These are phyloP conservation scores for Choloepus hoffmanni DNA, from an alignment of 2,113 vertebrate species.

Conservation along the genomic window DNA sequence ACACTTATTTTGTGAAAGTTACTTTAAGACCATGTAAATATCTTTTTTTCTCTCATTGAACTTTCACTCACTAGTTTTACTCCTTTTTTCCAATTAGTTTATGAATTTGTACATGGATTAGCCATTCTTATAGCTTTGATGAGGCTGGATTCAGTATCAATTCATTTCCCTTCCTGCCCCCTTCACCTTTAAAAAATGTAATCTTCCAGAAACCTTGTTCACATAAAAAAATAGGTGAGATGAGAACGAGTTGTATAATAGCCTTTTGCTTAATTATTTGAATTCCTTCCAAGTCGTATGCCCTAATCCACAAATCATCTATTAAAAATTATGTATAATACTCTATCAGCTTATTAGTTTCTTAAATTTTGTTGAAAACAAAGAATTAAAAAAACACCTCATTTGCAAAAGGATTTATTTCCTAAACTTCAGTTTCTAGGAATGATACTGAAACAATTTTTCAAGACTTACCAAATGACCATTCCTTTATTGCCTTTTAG, in stretches of 20 bases:
- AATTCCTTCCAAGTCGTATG: neutral
- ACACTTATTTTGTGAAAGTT: neutral
- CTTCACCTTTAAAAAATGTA: neutral
- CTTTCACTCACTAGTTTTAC: neutral
- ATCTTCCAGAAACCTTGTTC: slow-evolving; percentile 36
- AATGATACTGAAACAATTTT: neutral
- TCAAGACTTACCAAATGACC: neutral
- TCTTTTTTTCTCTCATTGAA: neutral
- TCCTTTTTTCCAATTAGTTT: neutral
- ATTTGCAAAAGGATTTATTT: neutral
- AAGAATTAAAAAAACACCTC: neutral
- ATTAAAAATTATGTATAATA: neutral
- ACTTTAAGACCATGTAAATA: neutral
- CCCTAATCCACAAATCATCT: neutral
- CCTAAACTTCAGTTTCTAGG: slow-evolving; percentile 33
- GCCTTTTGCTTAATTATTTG: slow-evolving; percentile 9
- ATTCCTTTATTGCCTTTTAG: slow-evolving; percentile 17
- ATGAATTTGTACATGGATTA: neutral
- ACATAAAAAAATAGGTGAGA: neutral
- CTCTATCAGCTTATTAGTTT: neutral
- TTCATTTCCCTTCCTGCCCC: neutral
- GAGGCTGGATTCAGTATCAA: neutral
- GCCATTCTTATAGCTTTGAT: neutral
- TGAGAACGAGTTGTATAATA: neutral
- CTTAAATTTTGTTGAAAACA: slow-evolving; percentile 25